phyloP scores from a whole-genome alignment of 2,888 invertebrate species.

The Bombyx huttoni region DNA sequence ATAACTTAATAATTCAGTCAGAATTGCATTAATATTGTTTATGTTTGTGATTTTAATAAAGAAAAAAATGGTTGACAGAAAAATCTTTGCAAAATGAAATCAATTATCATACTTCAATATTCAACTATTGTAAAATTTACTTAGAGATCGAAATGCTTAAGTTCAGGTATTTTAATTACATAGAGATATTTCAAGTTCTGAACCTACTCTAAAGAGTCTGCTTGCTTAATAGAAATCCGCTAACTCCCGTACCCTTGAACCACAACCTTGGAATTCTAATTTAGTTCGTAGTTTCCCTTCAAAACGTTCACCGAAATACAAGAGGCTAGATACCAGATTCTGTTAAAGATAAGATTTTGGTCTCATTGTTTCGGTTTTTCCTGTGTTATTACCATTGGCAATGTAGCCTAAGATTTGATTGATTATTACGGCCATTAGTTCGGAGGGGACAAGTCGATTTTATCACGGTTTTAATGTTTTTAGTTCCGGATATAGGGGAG shows the following conservation, averaged over 20 bases:
- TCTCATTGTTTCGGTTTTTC: conserved; percentile 49
- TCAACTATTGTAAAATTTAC: no score
- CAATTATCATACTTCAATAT: no score
- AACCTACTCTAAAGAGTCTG: no score
- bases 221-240: conserved; percentile 7
- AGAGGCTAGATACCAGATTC: conserved; percentile 53
- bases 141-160: no score
- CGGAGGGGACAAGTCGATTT: conserved; percentile 1
- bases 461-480: neutral
- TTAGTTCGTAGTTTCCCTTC: conserved; percentile 50
- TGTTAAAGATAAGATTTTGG: conserved; percentile 41
- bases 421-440: conserved; percentile 7
- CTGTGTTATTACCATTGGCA: conserved; percentile 27
- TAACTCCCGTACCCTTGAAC: conserved; percentile 14
- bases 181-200: no score
- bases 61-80: no score
- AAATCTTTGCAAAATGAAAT: no score
- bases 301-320: conserved; percentile 55
- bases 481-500: neutral
- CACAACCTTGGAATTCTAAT: conserved; percentile 43
- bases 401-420: conserved; percentile 10
- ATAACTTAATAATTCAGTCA: no score
- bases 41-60: no score
- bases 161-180: no score
- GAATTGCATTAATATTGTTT: no score